phyloP scores from a whole-genome alignment of 1,140 invertebrate species.

The Psilanteris sp. region DNA sequence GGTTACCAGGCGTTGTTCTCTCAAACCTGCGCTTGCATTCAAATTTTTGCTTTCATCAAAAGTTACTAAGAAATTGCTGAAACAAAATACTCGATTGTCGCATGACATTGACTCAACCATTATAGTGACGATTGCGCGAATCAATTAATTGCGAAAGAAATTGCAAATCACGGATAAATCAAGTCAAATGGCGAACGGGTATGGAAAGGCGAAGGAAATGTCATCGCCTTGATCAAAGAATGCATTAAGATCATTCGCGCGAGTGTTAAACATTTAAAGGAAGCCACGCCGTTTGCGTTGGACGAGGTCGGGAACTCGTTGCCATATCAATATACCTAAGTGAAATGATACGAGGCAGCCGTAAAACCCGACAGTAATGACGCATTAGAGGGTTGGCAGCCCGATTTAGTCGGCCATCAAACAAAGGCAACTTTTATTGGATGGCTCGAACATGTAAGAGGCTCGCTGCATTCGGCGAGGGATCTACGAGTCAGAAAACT shows the following conservation, averaged over 20 bases:
- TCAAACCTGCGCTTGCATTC: too few relatives aligned
- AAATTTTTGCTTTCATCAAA: too few relatives aligned
- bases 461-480: constrained; percentile 70
- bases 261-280: constrained; percentile 67
- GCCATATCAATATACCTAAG: constrained; percentile 82
- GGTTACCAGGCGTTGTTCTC: too few relatives aligned
- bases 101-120: too few relatives aligned
- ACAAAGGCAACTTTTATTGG: constrained; percentile 81
- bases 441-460: constrained; percentile 74
- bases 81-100: too few relatives aligned
- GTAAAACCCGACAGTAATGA: constrained; percentile 81
- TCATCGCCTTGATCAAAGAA: constrained; percentile 54
- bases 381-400: constrained; percentile 80
- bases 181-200: constrained; percentile 2
- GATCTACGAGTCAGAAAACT: constrained; percentile 55
- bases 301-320: constrained; percentile 77
- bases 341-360: constrained; percentile 80
- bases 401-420: constrained; percentile 80
- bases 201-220: constrained; percentile 36
- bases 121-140: too few relatives aligned
- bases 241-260: constrained; percentile 63
- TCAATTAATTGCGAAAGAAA: neutral
- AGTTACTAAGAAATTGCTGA: too few relatives aligned
- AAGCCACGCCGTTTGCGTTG: constrained; percentile 66
- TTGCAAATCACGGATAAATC: constrained; percentile 11